These are phyloP conservation scores for Brienomyrus longianalis DNA, from an alignment of 2,113 vertebrate genomes.

Conservation along the genomic window DNA sequence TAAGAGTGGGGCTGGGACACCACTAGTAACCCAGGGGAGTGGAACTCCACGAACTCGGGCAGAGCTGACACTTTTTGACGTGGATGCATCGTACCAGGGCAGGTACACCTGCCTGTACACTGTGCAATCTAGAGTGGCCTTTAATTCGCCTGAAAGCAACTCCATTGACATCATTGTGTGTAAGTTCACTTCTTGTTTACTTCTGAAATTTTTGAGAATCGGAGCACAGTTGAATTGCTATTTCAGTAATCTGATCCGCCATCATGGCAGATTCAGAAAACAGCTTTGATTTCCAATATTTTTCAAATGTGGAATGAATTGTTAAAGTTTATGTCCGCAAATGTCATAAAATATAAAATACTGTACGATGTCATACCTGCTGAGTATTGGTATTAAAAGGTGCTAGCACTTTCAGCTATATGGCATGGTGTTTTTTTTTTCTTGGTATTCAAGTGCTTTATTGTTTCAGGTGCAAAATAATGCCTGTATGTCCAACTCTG, in stretches of 20 bases:
- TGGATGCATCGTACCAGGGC: slow-evolving; percentile 58
- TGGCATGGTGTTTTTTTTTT: neutral
- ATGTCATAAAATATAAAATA: neutral
- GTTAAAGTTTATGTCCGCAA: neutral
- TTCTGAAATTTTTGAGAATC: neutral
- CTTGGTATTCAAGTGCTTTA: neutral
- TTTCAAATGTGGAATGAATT: neutral
- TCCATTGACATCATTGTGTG: slow-evolving; percentile 60
- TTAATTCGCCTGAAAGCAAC: slow-evolving; percentile 55
- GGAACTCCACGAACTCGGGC: slow-evolving; percentile 49
- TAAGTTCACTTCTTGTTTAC: slow-evolving; percentile 32
- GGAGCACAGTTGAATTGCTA: neutral
- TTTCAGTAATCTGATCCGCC: neutral
- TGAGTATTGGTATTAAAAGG: neutral
- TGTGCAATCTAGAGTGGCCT: slow-evolving; percentile 41
- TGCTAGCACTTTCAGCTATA: neutral
- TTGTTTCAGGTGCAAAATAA: neutral
- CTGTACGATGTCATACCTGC: neutral
- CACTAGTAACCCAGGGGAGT: slow-evolving; percentile 54
- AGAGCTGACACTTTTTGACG: slow-evolving; percentile 53
- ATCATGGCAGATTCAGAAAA: neutral
- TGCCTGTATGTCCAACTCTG: neutral
- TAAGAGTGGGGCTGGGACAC: slow-evolving; percentile 51
- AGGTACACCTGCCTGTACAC: slow-evolving; percentile 61
- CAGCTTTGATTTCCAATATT: neutral